Evolutionary conservation across 2,888 invertebrate species (phyloP).

Genomic region (Rhaphigaster nebulosa): DNA sequence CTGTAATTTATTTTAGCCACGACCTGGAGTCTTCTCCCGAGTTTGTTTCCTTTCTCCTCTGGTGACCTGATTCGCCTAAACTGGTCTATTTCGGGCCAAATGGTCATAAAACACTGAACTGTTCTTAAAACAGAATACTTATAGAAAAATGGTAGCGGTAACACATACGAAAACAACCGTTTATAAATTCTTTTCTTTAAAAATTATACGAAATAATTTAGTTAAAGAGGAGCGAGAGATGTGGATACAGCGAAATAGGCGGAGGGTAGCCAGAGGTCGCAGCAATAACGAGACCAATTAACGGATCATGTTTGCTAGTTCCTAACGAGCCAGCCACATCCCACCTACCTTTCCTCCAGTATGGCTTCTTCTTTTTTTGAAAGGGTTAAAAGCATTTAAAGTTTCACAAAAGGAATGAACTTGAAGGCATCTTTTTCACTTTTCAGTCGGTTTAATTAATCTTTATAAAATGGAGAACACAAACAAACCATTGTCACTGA

Average conservation of each 20-base stretch:
- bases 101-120: not conserved
- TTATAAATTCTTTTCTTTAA: not conserved
- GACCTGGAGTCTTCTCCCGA: not conserved
- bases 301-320: conserved; percentile 4
- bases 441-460: not conserved
- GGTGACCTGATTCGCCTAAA: not conserved
- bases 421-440: not conserved
- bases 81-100: conserved; percentile 10
- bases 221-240: not conserved
- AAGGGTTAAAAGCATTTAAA: not conserved
- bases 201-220: not conserved
- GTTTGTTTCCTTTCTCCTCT: conserved; percentile 2
- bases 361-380: not conserved
- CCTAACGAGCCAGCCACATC: conserved; percentile 30
- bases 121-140: not conserved
- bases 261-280: not conserved
- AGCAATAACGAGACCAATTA: conserved; percentile 43
- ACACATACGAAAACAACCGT: not conserved
- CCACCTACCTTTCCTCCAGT: not conserved
- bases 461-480: not conserved
- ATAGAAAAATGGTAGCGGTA: not conserved
- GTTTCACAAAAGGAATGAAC: not conserved
- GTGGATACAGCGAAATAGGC: not conserved
- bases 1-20: not conserved
- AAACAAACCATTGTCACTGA: no score